Percentiles rank a stretch among this genome's conserved stretches.
These are phyloP conservation scores for Periparus ater DNA, from an alignment of 2,797 vertebrate species.

Conservation along the genomic window DNA sequence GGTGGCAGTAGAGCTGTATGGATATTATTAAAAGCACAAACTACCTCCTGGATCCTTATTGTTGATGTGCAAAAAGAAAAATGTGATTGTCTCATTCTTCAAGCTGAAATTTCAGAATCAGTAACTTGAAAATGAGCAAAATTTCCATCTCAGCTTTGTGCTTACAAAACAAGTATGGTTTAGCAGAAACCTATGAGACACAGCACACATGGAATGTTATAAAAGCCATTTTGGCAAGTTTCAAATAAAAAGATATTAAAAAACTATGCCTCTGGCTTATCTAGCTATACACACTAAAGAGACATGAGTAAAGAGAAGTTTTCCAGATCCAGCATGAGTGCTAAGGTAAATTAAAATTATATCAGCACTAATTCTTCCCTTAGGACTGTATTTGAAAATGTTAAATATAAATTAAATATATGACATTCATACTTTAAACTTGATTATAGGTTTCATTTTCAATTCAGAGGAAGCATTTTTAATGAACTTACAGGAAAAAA, in stretches of 20 bases:
- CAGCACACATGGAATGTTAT: background rate
- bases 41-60: background rate
- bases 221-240: background rate
- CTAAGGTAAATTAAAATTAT: background rate
- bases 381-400: background rate
- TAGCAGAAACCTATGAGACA: background rate
- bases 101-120: background rate
- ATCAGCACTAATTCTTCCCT: conserved; percentile 2
- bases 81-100: background rate
- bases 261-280: background rate
- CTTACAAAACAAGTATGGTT: background rate
- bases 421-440: background rate
- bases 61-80: background rate
- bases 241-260: background rate
- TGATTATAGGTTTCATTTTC: background rate
- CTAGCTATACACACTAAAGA: background rate
- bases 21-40: background rate
- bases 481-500: background rate
- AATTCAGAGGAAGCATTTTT: background rate
- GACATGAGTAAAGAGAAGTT: background rate
- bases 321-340: background rate
- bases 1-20: background rate
- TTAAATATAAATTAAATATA: background rate
- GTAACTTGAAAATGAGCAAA: background rate
- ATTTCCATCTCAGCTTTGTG: background rate